Percentiles rank a stretch among this genome's conserved stretches.
Conservation (phyloP, 30 jellyfish, hydroid and myxozoan genomes). For the Clytia hemisphaerica region DNA sequence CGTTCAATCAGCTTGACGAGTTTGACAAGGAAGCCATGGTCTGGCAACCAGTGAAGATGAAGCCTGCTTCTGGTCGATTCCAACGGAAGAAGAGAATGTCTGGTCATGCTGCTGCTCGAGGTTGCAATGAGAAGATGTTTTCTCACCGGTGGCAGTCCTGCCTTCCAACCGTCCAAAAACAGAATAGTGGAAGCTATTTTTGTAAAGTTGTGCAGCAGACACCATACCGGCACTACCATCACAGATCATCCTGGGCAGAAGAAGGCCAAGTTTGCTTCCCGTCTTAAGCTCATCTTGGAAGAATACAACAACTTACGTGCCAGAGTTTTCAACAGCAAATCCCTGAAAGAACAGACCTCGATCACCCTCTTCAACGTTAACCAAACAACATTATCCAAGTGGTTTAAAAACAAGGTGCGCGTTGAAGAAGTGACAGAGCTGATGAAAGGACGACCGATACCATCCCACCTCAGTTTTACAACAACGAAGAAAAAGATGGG, state of each 20-base stretch:
- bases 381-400: no score
- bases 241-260: neutral
- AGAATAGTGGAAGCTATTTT: conserved; percentile 19
- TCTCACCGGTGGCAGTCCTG: conserved; percentile 15
- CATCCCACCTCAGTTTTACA: no score
- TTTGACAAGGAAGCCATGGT: conserved; percentile 15
- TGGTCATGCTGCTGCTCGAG: conserved; percentile 7
- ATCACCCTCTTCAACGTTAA: no score
- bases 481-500: no score
- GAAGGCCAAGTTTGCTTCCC: neutral
- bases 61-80: conserved; percentile 20
- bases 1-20: conserved; percentile 23
- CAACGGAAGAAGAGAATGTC: conserved; percentile 8
- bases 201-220: conserved; percentile 9
- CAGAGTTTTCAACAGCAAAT: no score
- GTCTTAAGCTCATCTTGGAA: no score
- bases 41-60: neutral
- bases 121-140: conserved; percentile 20
- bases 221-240: neutral
- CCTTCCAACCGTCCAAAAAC: conserved; percentile 18
- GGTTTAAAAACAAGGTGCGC: no score
- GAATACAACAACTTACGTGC: no score
- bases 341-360: no score
- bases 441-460: no score
- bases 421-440: no score